Percentiles rank a stretch among this genome's conserved stretches.
These are phyloP conservation scores for Dendrocincla tyrannina DNA, from an alignment of 2,797 vertebrate genomes.

Conservation along the genomic window DNA sequence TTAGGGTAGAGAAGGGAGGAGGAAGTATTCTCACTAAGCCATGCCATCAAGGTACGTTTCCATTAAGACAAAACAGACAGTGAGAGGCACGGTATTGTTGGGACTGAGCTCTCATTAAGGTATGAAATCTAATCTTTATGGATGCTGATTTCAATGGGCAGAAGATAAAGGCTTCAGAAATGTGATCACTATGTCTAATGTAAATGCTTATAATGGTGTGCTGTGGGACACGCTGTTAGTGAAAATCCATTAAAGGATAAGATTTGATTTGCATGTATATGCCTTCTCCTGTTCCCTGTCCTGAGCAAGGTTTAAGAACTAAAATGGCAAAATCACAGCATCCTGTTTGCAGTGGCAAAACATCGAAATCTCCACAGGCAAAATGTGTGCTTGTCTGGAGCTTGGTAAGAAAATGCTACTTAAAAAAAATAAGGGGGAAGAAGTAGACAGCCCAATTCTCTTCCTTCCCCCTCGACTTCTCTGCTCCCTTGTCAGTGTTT, in stretches of 20 bases:
- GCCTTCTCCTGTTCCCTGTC: not conserved
- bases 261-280: slow-evolving; percentile 29
- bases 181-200: slow-evolving; percentile 24
- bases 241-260: slow-evolving; percentile 47
- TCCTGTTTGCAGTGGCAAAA: not conserved
- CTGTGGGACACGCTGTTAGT: slow-evolving; percentile 18
- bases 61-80: not conserved
- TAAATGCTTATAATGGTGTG: slow-evolving; percentile 33
- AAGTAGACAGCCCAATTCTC: not conserved
- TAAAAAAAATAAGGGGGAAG: not conserved
- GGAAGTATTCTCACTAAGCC: not conserved
- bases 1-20: not conserved
- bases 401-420: not conserved
- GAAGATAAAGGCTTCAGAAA: slow-evolving; percentile 48
- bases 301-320: not conserved
- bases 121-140: slow-evolving; percentile 39
- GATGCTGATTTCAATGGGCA: not conserved
- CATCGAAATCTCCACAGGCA: not conserved
- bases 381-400: not conserved
- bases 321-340: not conserved
- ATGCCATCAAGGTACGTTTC: not conserved
- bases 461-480: not conserved
- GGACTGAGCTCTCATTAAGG: not conserved
- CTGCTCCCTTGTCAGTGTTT: not conserved
- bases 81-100: not conserved